Percentiles rank a stretch among this genome's conserved stretches.
These are phyloP conservation scores for Trimorus sp. DNA, from an alignment of 2,888 invertebrate genomes.

Conservation along the genomic window DNA sequence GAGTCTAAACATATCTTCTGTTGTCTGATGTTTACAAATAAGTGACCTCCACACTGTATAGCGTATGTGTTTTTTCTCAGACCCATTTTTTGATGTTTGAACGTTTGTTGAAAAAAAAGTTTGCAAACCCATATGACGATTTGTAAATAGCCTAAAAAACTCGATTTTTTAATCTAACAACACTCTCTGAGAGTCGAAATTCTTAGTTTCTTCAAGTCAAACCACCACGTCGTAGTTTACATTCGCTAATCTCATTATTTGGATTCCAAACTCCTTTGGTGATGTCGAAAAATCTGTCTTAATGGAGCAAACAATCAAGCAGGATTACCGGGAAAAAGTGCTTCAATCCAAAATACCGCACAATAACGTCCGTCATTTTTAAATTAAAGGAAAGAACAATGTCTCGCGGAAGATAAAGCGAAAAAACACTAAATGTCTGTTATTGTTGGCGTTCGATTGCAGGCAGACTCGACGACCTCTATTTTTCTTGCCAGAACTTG, in stretches of 20 bases:
- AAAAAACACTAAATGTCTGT: conserved; percentile 24
- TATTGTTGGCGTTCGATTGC: conserved; percentile 40
- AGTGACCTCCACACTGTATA: too few species aligned
- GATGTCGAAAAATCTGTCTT: neutral
- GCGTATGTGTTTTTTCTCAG: too few species aligned
- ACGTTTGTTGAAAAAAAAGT: too few species aligned
- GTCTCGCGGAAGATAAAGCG: neutral
- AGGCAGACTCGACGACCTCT: conserved; percentile 30
- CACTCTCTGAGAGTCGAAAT: too few species aligned
- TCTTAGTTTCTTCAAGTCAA: too few species aligned
- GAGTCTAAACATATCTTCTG: too few species aligned
- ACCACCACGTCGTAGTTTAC: too few species aligned
- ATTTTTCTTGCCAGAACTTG: conserved; percentile 44
- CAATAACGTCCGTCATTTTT: conserved; percentile 21
- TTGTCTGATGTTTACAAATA: too few species aligned
- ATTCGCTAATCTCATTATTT: neutral
- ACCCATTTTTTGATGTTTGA: too few species aligned
- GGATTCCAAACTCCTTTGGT: neutral
- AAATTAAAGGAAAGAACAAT: conserved; percentile 10
- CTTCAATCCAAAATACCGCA: neutral
- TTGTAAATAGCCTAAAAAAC: too few species aligned
- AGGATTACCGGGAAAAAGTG: neutral
- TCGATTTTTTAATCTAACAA: too few species aligned
- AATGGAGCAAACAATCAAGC: neutral
- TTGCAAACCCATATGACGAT: too few species aligned